phyloP scores from a whole-genome alignment of 2,113 vertebrate genomes.

The Clarias batrachus region DNA sequence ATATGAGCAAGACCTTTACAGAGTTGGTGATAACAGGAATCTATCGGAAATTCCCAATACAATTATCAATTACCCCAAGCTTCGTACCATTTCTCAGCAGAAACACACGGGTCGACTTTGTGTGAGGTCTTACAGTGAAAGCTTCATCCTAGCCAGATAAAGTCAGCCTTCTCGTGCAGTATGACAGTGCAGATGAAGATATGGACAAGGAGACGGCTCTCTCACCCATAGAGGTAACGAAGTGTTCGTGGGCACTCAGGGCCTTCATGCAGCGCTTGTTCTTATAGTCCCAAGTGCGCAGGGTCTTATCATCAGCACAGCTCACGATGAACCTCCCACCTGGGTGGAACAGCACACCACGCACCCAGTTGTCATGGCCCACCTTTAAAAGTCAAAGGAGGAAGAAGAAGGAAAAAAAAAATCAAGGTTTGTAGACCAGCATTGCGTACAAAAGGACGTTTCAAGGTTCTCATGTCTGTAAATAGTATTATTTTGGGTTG shows the following conservation, averaged over 20 bases:
- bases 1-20: too few relatives aligned
- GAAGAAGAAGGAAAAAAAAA: background rate
- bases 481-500: background rate
- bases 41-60: background rate
- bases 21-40: too few relatives aligned
- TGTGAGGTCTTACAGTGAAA: background rate
- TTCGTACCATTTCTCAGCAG: too few relatives aligned
- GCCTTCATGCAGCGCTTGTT: constrained; percentile 99
- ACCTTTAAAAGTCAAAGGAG: constrained; percentile 70
- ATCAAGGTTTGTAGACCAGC: too few relatives aligned
- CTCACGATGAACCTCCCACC: constrained; percentile 98
- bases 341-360: constrained; percentile 93
- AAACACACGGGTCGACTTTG: too few relatives aligned
- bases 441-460: background rate
- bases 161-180: too few relatives aligned
- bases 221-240: constrained; percentile 99
- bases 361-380: constrained; percentile 99
- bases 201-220: constrained; percentile 3
- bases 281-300: constrained; percentile 99
- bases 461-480: background rate
- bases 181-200: background rate
- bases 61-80: too few relatives aligned
- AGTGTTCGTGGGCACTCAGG: constrained; percentile 98
- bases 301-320: constrained; percentile 97
- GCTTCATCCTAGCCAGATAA: too few relatives aligned